Conservation (phyloP, 92 coral and sea anemone genomes). For the Heliopora coerulea region DNA sequence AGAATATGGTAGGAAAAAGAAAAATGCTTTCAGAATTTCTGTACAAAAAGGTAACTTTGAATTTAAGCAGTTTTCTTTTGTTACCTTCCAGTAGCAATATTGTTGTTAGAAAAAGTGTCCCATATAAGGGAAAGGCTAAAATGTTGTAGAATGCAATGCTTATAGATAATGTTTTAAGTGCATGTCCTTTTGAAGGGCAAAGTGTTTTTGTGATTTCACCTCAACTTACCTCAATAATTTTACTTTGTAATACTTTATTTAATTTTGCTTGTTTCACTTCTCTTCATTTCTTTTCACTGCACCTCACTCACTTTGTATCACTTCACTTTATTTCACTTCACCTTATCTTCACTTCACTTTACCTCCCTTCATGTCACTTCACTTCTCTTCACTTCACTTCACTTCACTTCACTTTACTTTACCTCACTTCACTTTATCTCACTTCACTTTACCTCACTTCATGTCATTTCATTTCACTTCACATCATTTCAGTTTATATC, state of each 20-base stretch:
- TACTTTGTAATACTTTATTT: not conserved
- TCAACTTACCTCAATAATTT: not conserved
- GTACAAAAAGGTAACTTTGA: conserved; percentile 78
- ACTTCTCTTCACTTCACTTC: not conserved
- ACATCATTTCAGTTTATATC: not conserved
- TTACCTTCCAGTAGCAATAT: no score
- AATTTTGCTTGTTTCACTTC: not conserved
- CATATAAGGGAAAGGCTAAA: no score
- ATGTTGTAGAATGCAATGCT: no score
- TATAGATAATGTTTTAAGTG: no score
- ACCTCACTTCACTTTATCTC: not conserved
- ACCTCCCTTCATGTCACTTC: not conserved
- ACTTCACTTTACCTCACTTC: not conserved
- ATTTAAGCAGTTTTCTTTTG: no score
- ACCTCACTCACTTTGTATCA: not conserved
- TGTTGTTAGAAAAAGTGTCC: no score
- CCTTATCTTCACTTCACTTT: not conserved
- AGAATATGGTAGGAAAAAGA: conserved; percentile 86
- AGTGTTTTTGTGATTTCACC: not conserved
- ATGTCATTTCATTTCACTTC: not conserved
- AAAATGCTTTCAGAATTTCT: conserved; percentile 68
- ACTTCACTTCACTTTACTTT: conserved; percentile 4
- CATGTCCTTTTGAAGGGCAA: no score
- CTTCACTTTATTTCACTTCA: conserved; percentile 3
- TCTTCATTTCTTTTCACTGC: not conserved